These are phyloP conservation scores for Zhengitettix transpicula DNA, from an alignment of 2,888 invertebrate genomes.

Conservation along the genomic window DNA sequence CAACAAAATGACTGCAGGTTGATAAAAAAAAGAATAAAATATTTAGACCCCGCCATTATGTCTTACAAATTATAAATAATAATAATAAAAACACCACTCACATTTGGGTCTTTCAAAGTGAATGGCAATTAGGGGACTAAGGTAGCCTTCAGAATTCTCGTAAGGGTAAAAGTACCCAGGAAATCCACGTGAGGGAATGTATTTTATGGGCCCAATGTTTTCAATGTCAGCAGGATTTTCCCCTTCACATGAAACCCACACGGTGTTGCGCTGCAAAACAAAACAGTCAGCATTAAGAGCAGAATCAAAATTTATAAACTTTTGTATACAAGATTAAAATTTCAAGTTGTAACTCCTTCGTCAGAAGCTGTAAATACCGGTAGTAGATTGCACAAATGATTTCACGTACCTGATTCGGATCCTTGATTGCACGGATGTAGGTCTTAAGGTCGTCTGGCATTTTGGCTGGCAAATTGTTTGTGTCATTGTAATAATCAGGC, in stretches of 20 bases:
- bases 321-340: no score
- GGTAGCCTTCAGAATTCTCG: slow-evolving; percentile 69
- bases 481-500: slow-evolving; percentile 64
- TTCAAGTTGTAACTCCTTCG: no score
- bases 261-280: slow-evolving; percentile 46
- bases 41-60: no score
- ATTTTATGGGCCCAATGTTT: slow-evolving; percentile 71
- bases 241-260: slow-evolving; percentile 88
- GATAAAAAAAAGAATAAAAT: no score
- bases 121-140: slow-evolving; percentile 76
- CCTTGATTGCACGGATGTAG: slow-evolving; percentile 41
- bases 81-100: slow-evolving; percentile 34
- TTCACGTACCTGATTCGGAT: slow-evolving; percentile 16
- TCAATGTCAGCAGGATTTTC: slow-evolving; percentile 87
- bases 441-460: slow-evolving; percentile 60
- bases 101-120: slow-evolving; percentile 66
- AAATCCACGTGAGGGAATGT: slow-evolving; percentile 67
- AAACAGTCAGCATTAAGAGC: no score
- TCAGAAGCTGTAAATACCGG: no score
- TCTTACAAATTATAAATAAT: no score
- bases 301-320: no score
- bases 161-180: slow-evolving; percentile 84
- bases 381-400: no score
- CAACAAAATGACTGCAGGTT: no score
- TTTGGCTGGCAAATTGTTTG: slow-evolving; percentile 44